phyloP scores from a whole-genome alignment of 2,113 vertebrate species.

The Odobenus rosmarus region DNA sequence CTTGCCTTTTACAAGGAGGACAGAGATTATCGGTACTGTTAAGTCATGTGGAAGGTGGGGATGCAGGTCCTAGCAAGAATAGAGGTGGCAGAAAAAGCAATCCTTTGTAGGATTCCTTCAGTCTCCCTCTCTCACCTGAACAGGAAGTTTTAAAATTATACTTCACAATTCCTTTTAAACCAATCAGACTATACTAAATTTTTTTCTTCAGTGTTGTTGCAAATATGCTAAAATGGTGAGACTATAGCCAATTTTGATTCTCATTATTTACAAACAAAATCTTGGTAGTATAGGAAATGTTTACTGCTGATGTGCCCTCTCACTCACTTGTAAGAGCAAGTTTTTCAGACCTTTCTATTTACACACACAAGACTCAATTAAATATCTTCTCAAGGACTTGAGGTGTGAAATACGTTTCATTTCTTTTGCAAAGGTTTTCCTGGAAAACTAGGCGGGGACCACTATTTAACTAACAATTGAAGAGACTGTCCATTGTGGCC shows the following conservation, averaged over 20 bases:
- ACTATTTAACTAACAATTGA: background rate
- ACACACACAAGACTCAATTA: background rate
- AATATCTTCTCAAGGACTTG: background rate
- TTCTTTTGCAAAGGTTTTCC: background rate
- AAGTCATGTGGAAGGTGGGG: background rate
- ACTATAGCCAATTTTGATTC: background rate
- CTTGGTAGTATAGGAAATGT: background rate
- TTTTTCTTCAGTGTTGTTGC: background rate
- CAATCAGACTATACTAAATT: background rate
- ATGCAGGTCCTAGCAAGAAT: background rate
- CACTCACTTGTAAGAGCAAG: background rate
- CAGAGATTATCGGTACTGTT: background rate
- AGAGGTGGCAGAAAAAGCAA: background rate
- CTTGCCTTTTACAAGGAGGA: background rate
- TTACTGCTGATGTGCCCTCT: background rate
- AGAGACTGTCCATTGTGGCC: background rate
- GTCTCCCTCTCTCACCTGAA: background rate
- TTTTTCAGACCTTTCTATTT: conserved; percentile 14
- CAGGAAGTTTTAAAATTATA: background rate
- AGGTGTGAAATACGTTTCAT: background rate
- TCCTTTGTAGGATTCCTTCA: background rate
- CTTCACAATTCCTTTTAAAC: background rate
- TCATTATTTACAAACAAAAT: background rate
- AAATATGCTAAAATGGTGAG: background rate
- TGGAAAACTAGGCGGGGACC: background rate